A percentile compares a stretch with the other conserved stretches of the same genome.
These are phyloP conservation scores for Drosophila hamatofila DNA, from an alignment of 2,888 invertebrate species.

Conservation along the genomic window DNA sequence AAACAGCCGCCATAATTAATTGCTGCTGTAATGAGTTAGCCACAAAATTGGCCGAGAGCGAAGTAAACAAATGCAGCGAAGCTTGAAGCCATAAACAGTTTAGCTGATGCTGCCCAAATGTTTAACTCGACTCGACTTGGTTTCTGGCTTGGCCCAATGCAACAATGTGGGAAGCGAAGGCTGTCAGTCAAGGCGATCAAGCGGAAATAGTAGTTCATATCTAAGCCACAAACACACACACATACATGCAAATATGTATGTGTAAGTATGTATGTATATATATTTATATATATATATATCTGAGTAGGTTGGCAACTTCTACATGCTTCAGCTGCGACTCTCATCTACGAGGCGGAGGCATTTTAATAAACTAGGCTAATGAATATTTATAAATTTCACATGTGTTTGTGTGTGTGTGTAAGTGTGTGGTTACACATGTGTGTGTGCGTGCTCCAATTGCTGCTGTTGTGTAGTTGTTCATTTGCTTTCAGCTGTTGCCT, in stretches of 20 bases:
- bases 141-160: constrained; percentile 10
- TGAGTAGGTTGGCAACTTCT: constrained; percentile 27
- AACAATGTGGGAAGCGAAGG: constrained; percentile 26
- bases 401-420: background rate
- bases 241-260: background rate
- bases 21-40: constrained; percentile 8
- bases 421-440: background rate
- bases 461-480: constrained; percentile 31
- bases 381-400: constrained; percentile 67
- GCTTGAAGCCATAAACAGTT: constrained; percentile 3
- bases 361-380: constrained; percentile 75
- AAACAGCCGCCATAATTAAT: constrained; percentile 7
- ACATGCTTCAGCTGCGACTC: constrained; percentile 16
- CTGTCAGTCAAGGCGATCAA: constrained; percentile 45
- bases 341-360: constrained; percentile 40
- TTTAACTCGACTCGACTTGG: background rate
- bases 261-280: background rate
- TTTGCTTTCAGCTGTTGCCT: constrained; percentile 44
- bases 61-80: background rate
- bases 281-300: background rate
- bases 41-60: background rate
- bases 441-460: constrained; percentile 1
- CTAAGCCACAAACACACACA: constrained; percentile 5
- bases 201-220: constrained; percentile 46
- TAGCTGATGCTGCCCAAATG: background rate